phyloP scores from a whole-genome alignment of 2,797 vertebrate species.

The Propithecus perrieri region DNA sequence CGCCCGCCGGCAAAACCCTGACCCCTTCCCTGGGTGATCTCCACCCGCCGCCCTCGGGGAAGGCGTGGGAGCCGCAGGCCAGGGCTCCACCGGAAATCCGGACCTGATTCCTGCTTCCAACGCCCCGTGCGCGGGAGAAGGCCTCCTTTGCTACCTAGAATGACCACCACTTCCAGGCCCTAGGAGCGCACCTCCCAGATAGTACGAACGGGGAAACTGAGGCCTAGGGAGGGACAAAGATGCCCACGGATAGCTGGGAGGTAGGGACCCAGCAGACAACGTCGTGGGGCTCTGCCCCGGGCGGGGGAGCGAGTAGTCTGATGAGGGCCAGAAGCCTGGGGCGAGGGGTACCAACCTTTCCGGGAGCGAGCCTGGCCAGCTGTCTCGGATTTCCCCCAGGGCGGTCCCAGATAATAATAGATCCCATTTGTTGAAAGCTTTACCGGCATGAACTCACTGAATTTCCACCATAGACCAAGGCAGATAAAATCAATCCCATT shows the following conservation, averaged over 20 bases:
- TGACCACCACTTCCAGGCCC: background rate
- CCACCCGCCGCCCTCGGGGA: background rate
- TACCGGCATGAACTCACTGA: background rate
- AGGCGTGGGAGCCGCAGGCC: background rate
- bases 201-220: background rate
- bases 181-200: background rate
- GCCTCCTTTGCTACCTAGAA: background rate
- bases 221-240: background rate
- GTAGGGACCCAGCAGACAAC: background rate
- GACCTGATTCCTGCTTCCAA: background rate
- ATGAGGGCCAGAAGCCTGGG: background rate
- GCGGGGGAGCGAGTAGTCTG: background rate
- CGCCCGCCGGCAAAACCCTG: background rate
- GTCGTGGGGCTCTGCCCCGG: fast-evolving
- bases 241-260: background rate
- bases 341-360: background rate
- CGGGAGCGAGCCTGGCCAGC: fast-evolving
- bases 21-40: background rate
- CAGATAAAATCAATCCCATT: background rate
- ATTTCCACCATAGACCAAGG: conserved; percentile 19
- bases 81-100: background rate
- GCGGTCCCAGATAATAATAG: conserved; percentile 57
- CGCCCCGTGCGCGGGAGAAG: background rate
- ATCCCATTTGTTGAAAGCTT: conserved; percentile 26
- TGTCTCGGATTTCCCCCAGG: conserved; percentile 45